Evolutionary conservation across 2,113 vertebrate species (phyloP).

Genomic region (Balaeniceps rex): DNA sequence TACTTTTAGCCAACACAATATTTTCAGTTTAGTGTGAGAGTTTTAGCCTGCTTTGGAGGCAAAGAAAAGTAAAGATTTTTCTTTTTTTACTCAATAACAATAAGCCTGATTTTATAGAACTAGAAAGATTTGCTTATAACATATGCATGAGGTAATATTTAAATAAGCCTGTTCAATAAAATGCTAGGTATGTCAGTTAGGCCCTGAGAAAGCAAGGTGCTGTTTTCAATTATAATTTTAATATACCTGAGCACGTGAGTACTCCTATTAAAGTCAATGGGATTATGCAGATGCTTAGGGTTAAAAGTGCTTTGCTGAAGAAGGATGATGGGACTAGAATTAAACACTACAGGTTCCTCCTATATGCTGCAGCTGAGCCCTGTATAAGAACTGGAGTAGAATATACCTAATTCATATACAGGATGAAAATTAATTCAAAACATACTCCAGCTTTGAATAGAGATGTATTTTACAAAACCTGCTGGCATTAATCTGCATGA

Average conservation of each 20-base stretch:
- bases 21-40: neutral
- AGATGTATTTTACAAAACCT: conserved; percentile 70
- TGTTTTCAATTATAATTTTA: conserved; percentile 39
- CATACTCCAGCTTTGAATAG: conserved; percentile 59
- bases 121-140: conserved; percentile 12
- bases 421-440: conserved; percentile 63
- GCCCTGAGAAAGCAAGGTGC: neutral
- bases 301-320: conserved; percentile 36
- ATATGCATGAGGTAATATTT: conserved; percentile 35
- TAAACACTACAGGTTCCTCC: neutral
- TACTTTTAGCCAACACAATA: neutral
- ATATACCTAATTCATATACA: conserved; percentile 47
- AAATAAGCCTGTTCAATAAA: conserved; percentile 3
- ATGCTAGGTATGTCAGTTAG: neutral
- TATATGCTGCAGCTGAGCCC: neutral
- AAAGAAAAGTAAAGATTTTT: neutral
- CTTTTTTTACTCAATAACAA: neutral
- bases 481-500: conserved; percentile 67
- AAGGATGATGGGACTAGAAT: neutral
- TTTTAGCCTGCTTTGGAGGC: neutral
- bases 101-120: conserved; percentile 25
- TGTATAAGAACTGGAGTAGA: neutral
- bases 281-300: neutral
- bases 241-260: neutral
- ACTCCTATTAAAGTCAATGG: conserved; percentile 14